Evolutionary conservation across 2,888 invertebrate species (phyloP).

Genomic region (Cabera pusaria): DNA sequence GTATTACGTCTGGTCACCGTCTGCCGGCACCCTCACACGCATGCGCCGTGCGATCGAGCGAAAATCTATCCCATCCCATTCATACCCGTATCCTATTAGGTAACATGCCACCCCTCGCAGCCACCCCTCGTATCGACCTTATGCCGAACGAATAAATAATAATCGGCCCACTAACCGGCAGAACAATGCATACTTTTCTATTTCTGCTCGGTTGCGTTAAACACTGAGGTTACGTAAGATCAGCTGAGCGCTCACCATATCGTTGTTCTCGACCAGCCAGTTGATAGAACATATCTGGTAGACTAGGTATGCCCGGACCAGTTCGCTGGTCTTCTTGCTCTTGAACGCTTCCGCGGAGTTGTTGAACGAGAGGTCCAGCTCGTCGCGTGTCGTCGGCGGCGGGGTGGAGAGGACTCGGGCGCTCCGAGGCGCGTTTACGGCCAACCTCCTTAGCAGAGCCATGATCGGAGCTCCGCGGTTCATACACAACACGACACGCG

Average conservation of each 20-base stretch:
- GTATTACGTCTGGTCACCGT: slow-evolving; percentile 14
- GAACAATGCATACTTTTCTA: slow-evolving; percentile 49
- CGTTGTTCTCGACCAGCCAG: slow-evolving; percentile 95
- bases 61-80: slow-evolving; percentile 54
- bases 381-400: slow-evolving; percentile 78
- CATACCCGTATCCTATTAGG: slow-evolving; percentile 46
- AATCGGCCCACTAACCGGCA: slow-evolving; percentile 27
- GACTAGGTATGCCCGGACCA: slow-evolving; percentile 94
- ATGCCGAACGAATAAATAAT: slow-evolving; percentile 27
- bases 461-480: slow-evolving; percentile 62
- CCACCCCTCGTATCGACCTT: slow-evolving; percentile 32
- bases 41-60: slow-evolving; percentile 44
- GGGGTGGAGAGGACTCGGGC: slow-evolving; percentile 57
- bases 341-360: slow-evolving; percentile 96
- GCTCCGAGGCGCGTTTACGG: slow-evolving; percentile 60
- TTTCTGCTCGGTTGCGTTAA: slow-evolving; percentile 49
- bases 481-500: slow-evolving; percentile 54
- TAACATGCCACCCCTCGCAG: slow-evolving; percentile 40
- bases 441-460: slow-evolving; percentile 75
- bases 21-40: slow-evolving; percentile 33
- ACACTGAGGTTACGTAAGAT: slow-evolving; percentile 65
- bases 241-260: slow-evolving; percentile 88
- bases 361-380: slow-evolving; percentile 93
- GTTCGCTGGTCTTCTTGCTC: slow-evolving; percentile 96
- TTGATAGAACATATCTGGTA: slow-evolving; percentile 95